These are phyloP conservation scores for Scelioninae gen. 1 DNA, from an alignment of 2,888 invertebrate genomes.

Conservation along the genomic window DNA sequence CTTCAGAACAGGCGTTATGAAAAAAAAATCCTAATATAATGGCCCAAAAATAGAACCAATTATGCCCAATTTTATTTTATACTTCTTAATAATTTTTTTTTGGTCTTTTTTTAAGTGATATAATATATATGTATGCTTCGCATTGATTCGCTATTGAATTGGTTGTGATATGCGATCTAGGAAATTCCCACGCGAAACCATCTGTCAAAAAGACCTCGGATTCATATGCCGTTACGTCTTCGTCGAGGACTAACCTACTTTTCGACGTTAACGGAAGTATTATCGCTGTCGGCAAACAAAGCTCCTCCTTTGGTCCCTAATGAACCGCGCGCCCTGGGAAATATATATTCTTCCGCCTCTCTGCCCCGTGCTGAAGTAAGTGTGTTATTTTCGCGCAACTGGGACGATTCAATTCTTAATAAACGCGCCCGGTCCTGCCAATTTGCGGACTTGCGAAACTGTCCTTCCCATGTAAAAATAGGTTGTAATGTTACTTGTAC, in stretches of 20 bases:
- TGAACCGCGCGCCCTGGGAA: slow-evolving; percentile 51
- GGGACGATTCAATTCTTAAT: slow-evolving; percentile 61
- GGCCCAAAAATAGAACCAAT: no score
- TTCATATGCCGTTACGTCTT: slow-evolving; percentile 61
- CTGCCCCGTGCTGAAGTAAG: slow-evolving; percentile 43
- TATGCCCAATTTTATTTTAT: no score
- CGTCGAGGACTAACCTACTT: slow-evolving; percentile 64
- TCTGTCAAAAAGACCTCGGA: slow-evolving; percentile 48
- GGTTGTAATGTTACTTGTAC: slow-evolving; percentile 24
- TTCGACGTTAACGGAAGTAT: slow-evolving; percentile 57
- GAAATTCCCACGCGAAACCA: slow-evolving; percentile 23
- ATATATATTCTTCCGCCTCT: slow-evolving; percentile 51
- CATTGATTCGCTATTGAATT: no score
- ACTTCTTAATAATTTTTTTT: no score
- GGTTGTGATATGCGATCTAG: neutral
- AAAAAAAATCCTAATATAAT: no score
- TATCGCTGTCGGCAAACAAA: slow-evolving; percentile 55
- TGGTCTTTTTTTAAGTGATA: no score
- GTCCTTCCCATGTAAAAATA: slow-evolving; percentile 62
- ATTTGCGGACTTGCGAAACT: slow-evolving; percentile 55
- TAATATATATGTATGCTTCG: no score
- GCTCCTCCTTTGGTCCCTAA: slow-evolving; percentile 30
- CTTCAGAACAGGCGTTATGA: no score
- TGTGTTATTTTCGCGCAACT: slow-evolving; percentile 63
- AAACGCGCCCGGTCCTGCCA: slow-evolving; percentile 52